A percentile compares a stretch with the other conserved stretches of the same genome.
phyloP scores from a whole-genome alignment of 92 coral and sea anemone genomes.

The Ricordea florida region DNA sequence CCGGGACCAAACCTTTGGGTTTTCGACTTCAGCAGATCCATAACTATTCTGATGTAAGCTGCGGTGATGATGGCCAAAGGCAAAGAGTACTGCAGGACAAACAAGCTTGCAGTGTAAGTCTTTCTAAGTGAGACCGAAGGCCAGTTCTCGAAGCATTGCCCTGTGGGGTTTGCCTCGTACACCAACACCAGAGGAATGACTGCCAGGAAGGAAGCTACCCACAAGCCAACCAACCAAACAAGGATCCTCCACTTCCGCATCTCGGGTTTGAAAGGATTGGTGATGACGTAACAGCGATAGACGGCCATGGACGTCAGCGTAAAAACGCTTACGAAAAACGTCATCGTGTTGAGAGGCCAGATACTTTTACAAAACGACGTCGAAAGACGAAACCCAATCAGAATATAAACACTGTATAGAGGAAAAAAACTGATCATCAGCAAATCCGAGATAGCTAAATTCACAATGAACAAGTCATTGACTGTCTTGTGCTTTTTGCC shows the following conservation, averaged over 20 bases:
- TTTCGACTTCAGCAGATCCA: slow-evolving; percentile 59
- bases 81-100: slow-evolving; percentile 79
- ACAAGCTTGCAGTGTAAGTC: slow-evolving; percentile 71
- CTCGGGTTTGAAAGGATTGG: slow-evolving; percentile 81
- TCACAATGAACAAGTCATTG: slow-evolving; percentile 83
- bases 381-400: slow-evolving; percentile 42
- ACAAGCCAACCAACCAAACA: slow-evolving; percentile 56
- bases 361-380: slow-evolving; percentile 72
- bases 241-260: slow-evolving; percentile 61
- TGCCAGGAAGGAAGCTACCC: slow-evolving; percentile 65
- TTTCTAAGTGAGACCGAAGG: slow-evolving; percentile 32
- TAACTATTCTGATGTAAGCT: slow-evolving; percentile 81
- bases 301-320: slow-evolving; percentile 87
- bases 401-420: slow-evolving; percentile 53
- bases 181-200: slow-evolving; percentile 69
- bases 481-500: slow-evolving; percentile 66
- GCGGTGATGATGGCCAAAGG: slow-evolving; percentile 78
- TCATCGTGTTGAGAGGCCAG: slow-evolving; percentile 68
- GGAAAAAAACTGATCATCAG: slow-evolving; percentile 75
- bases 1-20: slow-evolving; percentile 45
- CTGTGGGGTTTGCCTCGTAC: not conserved
- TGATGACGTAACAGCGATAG: slow-evolving; percentile 83
- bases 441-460: slow-evolving; percentile 79
- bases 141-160: slow-evolving; percentile 69
- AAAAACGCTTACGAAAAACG: slow-evolving; percentile 85